Evolutionary conservation across 1,140 invertebrate species (phyloP).

Genomic region (Drosophila gunungcola): DNA sequence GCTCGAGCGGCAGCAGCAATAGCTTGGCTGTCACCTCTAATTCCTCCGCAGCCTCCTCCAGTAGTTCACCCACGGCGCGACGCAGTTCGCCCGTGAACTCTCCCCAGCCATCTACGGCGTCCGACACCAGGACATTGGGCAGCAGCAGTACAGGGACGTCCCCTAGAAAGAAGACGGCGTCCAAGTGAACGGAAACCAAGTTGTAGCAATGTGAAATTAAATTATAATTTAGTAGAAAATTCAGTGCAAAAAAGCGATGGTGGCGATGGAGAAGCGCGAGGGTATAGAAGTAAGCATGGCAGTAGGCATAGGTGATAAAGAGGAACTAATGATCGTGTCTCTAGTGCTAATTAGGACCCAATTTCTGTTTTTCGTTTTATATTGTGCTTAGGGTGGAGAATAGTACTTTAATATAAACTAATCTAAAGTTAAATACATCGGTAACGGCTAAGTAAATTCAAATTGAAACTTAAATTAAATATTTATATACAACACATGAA

Average conservation of each 20-base stretch:
- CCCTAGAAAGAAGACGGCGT: slow-evolving; percentile 64
- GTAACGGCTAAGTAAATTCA: slow-evolving; percentile 50
- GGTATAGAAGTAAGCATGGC: background rate
- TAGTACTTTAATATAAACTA: slow-evolving; percentile 36
- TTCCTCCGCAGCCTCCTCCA: slow-evolving; percentile 51
- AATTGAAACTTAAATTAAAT: slow-evolving; percentile 60
- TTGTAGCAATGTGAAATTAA: slow-evolving; percentile 64
- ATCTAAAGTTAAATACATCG: slow-evolving; percentile 38
- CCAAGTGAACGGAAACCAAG: slow-evolving; percentile 54
- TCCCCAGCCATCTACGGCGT: slow-evolving; percentile 12
- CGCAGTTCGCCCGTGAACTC: slow-evolving; percentile 49
- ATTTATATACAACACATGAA: slow-evolving; percentile 46
- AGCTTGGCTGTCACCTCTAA: slow-evolving; percentile 62
- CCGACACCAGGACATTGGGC: slow-evolving; percentile 3
- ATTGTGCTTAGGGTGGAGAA: slow-evolving; percentile 43
- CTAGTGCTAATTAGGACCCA: slow-evolving; percentile 62
- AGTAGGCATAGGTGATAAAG: slow-evolving; percentile 23
- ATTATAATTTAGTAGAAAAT: slow-evolving; percentile 79
- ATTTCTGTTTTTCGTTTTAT: slow-evolving; percentile 42
- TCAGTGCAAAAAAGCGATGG: slow-evolving; percentile 63
- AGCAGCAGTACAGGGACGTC: slow-evolving; percentile 42
- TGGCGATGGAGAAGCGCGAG: slow-evolving; percentile 13
- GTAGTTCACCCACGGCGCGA: slow-evolving; percentile 57
- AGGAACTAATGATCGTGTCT: slow-evolving; percentile 34
- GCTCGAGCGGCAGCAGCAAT: slow-evolving; percentile 64